Conservation (phyloP, 2,113 vertebrate genomes). For the Passer montanus region DNA sequence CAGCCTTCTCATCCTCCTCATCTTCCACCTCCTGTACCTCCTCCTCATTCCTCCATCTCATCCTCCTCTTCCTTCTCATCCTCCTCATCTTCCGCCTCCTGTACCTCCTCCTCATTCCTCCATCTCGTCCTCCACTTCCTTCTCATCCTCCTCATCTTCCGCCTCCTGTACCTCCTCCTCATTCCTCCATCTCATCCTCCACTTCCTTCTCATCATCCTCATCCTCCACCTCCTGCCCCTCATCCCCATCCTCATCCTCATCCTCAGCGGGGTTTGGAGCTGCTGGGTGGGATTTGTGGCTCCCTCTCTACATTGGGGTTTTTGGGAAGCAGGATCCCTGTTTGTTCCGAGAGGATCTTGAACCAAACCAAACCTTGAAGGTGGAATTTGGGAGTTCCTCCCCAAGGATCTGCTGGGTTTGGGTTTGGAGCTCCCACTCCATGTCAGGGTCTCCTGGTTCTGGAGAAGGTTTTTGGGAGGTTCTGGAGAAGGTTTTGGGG, state of each 20-base stretch:
- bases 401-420: background rate
- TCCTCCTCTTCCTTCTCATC: background rate
- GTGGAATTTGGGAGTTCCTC: background rate
- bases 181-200: accelerated
- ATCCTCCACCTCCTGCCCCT: background rate
- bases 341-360: background rate
- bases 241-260: background rate
- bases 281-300: background rate
- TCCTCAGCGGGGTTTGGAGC: background rate
- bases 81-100: accelerated
- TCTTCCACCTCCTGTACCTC: background rate
- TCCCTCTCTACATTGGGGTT: background rate
- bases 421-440: background rate
- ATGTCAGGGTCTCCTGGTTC: background rate
- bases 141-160: accelerated
- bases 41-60: background rate
- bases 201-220: accelerated
- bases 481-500: no score
- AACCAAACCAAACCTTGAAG: background rate
- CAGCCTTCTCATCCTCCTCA: background rate
- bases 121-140: accelerated
- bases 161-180: accelerated
- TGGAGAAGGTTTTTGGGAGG: background rate
- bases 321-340: background rate
- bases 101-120: no score